phyloP scores from a whole-genome alignment of 2,797 vertebrate genomes.

The Sylvia borin region DNA sequence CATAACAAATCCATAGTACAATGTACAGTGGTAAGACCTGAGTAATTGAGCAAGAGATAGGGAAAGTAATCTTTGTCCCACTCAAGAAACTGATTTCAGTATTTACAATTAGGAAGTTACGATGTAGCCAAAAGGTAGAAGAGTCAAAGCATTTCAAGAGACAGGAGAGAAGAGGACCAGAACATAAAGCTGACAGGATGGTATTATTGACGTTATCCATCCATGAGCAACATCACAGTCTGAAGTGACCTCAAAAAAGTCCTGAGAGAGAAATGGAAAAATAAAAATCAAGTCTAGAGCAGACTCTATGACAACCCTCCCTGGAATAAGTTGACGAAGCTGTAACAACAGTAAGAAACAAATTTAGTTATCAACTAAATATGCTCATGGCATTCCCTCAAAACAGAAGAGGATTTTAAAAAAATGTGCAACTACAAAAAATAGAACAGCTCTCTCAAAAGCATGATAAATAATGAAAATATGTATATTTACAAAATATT shows the following conservation, averaged over 20 bases:
- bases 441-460: not conserved
- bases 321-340: not conserved
- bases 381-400: not conserved
- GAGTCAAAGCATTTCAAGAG: conserved; percentile 47
- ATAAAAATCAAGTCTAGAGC: conserved; percentile 22
- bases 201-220: conserved; percentile 24
- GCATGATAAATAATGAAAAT: not conserved
- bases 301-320: not conserved
- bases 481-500: not conserved
- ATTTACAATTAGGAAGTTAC: conserved; percentile 35
- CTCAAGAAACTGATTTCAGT: conserved; percentile 16
- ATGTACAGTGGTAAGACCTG: not conserved
- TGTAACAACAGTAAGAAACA: conserved; percentile 4
- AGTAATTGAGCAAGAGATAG: not conserved
- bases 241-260: conserved; percentile 46
- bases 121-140: conserved; percentile 15
- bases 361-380: not conserved
- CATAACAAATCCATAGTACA: not conserved
- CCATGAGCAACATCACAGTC: conserved; percentile 20
- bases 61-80: not conserved
- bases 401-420: not conserved
- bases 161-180: conserved; percentile 38
- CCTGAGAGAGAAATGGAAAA: conserved; percentile 35
- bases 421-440: not conserved
- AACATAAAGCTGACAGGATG: conserved; percentile 41